These are phyloP conservation scores for Trypoxylus dichotomus DNA, from an alignment of 1,140 invertebrate genomes.

Conservation along the genomic window DNA sequence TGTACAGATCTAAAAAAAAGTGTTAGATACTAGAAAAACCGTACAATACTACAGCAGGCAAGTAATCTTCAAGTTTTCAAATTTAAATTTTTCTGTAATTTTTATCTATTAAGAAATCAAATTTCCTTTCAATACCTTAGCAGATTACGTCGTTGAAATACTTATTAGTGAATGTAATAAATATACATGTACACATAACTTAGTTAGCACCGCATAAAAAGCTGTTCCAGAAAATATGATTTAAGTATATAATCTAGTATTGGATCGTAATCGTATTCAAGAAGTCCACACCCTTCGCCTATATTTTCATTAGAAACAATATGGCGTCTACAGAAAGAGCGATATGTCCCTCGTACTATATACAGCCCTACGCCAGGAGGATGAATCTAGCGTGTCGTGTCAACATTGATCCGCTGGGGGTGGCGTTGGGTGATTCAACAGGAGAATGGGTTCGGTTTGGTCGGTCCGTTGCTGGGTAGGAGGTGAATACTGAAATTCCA, in stretches of 20 bases:
- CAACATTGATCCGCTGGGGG: conserved; percentile 43
- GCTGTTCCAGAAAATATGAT: background rate
- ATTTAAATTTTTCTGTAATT: too few species aligned
- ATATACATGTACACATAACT: background rate
- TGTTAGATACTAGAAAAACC: too few species aligned
- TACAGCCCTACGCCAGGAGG: conserved; percentile 16
- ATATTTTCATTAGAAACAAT: conserved; percentile 15
- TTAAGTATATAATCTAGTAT: background rate
- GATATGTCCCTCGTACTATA: conserved; percentile 12
- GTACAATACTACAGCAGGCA: too few species aligned
- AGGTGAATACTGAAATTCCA: conserved; percentile 28
- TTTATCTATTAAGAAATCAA: too few species aligned
- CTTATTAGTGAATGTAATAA: too few species aligned
- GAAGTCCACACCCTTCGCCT: conserved; percentile 4
- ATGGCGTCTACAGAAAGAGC: conserved; percentile 12
- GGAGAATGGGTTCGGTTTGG: conserved; percentile 8
- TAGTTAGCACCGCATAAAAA: background rate
- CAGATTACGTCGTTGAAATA: too few species aligned
- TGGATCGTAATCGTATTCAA: background rate
- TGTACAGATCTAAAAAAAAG: too few species aligned
- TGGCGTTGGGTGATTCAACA: conserved; percentile 25
- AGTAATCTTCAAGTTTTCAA: too few species aligned
- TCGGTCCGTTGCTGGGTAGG: conserved; percentile 18
- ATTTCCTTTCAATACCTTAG: too few species aligned
- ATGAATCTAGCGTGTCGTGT: conserved; percentile 41